Conservation (phyloP, 2,797 vertebrate species). For the Bucorvus abyssinicus region DNA sequence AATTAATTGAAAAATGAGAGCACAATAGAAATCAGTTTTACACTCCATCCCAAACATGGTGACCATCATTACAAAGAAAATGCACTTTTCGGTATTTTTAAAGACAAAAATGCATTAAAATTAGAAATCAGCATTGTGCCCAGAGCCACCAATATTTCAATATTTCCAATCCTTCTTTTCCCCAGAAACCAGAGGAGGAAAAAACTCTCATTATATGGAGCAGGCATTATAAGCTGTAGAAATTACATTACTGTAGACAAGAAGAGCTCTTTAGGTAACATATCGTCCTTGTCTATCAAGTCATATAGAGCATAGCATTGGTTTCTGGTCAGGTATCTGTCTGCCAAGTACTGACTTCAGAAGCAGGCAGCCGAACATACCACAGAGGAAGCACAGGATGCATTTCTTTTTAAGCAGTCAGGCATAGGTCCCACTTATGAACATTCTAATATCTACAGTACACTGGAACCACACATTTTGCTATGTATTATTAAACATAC, state of each 20-base stretch:
- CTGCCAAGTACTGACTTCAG: background rate
- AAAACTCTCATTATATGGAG: background rate
- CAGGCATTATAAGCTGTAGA: background rate
- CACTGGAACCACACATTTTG: background rate
- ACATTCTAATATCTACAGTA: background rate
- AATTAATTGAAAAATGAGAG: background rate
- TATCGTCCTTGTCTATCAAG: background rate
- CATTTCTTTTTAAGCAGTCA: background rate
- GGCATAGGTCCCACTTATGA: background rate
- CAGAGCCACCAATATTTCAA: background rate
- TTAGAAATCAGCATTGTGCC: background rate
- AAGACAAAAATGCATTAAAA: background rate
- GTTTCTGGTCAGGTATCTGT: background rate
- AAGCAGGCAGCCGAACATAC: background rate
- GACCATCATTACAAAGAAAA: background rate
- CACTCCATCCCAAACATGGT: background rate
- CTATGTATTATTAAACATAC: background rate
- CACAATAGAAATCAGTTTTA: background rate
- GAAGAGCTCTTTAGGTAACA: background rate
- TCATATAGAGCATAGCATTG: background rate
- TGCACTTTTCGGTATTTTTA: background rate
- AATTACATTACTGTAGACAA: background rate
- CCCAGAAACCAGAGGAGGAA: background rate
- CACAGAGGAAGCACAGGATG: background rate
- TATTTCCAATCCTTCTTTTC: background rate